phyloP scores from a whole-genome alignment of 2,113 vertebrate genomes.

The Dasypus novemcinctus region DNA sequence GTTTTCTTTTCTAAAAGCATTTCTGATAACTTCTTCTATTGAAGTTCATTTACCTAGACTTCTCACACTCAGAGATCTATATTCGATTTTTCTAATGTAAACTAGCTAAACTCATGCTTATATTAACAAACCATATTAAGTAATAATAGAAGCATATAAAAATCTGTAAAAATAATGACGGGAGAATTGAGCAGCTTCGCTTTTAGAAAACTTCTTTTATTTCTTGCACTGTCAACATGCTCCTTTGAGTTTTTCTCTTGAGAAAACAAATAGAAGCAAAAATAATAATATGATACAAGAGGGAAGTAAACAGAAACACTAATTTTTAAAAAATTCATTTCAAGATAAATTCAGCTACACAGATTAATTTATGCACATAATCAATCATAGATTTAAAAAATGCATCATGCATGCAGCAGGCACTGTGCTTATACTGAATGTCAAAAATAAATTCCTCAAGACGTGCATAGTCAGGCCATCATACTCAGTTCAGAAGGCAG shows the following conservation, averaged over 20 bases:
- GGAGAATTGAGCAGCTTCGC: not conserved
- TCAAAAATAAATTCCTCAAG: not conserved
- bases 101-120: not conserved
- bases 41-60: not conserved
- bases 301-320: not conserved
- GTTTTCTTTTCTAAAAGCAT: not conserved
- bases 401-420: not conserved
- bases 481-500: not conserved
- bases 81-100: not conserved
- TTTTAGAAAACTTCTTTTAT: not conserved
- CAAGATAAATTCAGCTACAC: not conserved
- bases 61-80: not conserved
- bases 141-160: not conserved
- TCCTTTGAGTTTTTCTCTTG: constrained; percentile 7
- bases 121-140: not conserved
- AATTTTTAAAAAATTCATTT: not conserved
- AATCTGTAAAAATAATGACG: not conserved
- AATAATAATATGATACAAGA: not conserved
- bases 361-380: not conserved
- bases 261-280: not conserved
- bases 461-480: not conserved
- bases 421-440: not conserved
- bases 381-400: not conserved
- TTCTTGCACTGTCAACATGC: not conserved
- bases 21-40: not conserved